These are phyloP conservation scores for Musca domestica DNA, from an alignment of 1,140 invertebrate species.

Conservation along the genomic window DNA sequence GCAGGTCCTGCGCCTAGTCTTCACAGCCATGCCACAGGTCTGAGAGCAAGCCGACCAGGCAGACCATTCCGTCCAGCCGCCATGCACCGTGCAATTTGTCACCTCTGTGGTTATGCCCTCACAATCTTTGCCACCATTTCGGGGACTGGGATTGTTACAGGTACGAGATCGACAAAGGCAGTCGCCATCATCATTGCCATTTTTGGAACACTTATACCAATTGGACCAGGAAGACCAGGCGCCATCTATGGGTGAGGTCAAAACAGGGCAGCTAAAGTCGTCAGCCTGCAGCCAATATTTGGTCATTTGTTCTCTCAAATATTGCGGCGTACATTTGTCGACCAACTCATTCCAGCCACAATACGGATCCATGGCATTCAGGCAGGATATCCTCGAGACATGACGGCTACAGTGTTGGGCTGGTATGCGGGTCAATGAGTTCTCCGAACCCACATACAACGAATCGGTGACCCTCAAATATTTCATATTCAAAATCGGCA, in stretches of 20 bases:
- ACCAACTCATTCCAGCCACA: slow-evolving; percentile 86
- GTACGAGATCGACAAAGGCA: slow-evolving; percentile 76
- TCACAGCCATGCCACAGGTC: slow-evolving; percentile 75
- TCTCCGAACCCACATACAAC: slow-evolving; percentile 77
- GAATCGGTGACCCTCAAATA: slow-evolving; percentile 79
- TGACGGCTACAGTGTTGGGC: slow-evolving; percentile 76
- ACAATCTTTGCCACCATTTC: slow-evolving; percentile 70
- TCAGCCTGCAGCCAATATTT: slow-evolving; percentile 72
- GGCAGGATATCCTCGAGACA: slow-evolving; percentile 66
- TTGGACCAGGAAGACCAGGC: slow-evolving; percentile 72
- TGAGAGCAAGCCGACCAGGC: slow-evolving; percentile 82
- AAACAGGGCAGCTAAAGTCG: slow-evolving; percentile 64
- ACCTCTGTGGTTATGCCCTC: slow-evolving; percentile 64
- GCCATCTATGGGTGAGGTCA: slow-evolving; percentile 68
- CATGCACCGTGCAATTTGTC: slow-evolving; percentile 78
- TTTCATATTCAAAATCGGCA: slow-evolving; percentile 64
- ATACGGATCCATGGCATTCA: slow-evolving; percentile 87
- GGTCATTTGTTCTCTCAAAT: slow-evolving; percentile 62
- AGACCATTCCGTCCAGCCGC: slow-evolving; percentile 85
- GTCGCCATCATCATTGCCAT: slow-evolving; percentile 50
- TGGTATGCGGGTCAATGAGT: slow-evolving; percentile 69
- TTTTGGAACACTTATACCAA: slow-evolving; percentile 66
- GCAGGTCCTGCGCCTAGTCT: slow-evolving; percentile 75
- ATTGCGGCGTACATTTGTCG: slow-evolving; percentile 68
- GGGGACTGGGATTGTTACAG: slow-evolving; percentile 81